Evolutionary conservation across 2,888 invertebrate species (phyloP).

Genomic region (Parnassius mnemosyne): DNA sequence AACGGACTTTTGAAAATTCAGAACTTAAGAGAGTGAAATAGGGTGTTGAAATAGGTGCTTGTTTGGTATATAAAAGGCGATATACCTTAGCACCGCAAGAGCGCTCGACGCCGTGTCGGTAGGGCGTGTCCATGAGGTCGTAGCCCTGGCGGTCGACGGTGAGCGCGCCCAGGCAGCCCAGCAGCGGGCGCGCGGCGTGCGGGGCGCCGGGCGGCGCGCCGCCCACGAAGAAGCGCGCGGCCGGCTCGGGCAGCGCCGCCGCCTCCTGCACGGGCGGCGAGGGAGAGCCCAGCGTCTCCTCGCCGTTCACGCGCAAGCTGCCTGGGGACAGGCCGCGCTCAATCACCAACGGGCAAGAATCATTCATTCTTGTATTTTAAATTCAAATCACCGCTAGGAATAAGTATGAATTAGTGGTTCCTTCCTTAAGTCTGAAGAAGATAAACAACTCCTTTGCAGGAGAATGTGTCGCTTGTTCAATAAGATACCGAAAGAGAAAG

Average conservation of each 20-base stretch:
- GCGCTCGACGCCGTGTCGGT: conserved; percentile 86
- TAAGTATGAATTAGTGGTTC: too few species aligned
- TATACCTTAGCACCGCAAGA: conserved; percentile 85
- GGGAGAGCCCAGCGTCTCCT: conserved; percentile 84
- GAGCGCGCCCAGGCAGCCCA: conserved; percentile 92
- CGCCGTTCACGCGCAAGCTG: conserved; percentile 85
- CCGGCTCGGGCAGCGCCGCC: conserved; percentile 84
- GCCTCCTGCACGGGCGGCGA: conserved; percentile 81
- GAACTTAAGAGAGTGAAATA: too few species aligned
- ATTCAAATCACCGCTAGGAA: too few species aligned
- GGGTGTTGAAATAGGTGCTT: too few species aligned
- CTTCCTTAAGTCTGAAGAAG: too few species aligned
- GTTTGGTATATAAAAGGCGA: background rate
- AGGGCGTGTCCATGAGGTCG: conserved; percentile 85
- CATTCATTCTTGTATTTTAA: too few species aligned
- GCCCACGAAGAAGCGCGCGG: conserved; percentile 89
- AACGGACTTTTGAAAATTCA: too few species aligned
- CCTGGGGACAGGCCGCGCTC: conserved; percentile 59
- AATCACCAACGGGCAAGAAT: conserved; percentile 28
- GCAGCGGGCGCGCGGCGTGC: conserved; percentile 74
- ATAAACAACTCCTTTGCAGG: too few species aligned
- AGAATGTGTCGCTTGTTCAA: too few species aligned
- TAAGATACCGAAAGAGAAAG: too few species aligned
- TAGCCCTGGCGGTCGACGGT: conserved; percentile 86
- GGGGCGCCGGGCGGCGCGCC: conserved; percentile 80